Evolutionary conservation across 2,113 vertebrate species (phyloP).

Genomic region (Oncorhynchus keta): DNA sequence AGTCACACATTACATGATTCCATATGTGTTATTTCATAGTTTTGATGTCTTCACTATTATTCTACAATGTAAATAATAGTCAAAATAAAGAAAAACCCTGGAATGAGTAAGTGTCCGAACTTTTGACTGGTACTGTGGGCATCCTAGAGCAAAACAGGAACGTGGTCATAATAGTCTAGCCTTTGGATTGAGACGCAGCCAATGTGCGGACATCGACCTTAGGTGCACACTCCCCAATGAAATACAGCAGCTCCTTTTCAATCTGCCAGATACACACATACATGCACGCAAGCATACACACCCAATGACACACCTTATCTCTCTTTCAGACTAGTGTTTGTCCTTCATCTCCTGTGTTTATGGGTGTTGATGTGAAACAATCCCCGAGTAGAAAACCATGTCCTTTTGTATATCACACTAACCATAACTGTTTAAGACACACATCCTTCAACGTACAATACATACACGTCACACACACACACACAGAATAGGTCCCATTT

Average conservation of each 20-base stretch:
- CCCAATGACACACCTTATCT: not conserved
- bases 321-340: conserved; percentile 37
- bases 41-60: no score
- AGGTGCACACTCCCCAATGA: not conserved
- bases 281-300: not conserved
- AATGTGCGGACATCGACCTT: no score
- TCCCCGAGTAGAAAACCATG: conserved; percentile 50
- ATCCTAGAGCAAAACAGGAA: no score
- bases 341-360: conserved; percentile 59
- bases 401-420: conserved; percentile 61
- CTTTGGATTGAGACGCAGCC: no score
- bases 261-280: not conserved
- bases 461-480: conserved; percentile 35
- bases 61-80: no score
- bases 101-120: no score
- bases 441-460: conserved; percentile 58
- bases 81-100: no score
- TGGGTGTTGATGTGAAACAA: conserved; percentile 70
- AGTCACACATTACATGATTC: no score
- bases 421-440: conserved; percentile 64
- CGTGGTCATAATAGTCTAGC: no score
- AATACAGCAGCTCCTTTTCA: not conserved
- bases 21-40: no score
- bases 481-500: conserved; percentile 24
- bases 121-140: no score